A percentile compares a stretch with the other conserved stretches of the same genome.
Evolutionary conservation across 2,113 vertebrate species (phyloP).

Genomic region (Murina feae): DNA sequence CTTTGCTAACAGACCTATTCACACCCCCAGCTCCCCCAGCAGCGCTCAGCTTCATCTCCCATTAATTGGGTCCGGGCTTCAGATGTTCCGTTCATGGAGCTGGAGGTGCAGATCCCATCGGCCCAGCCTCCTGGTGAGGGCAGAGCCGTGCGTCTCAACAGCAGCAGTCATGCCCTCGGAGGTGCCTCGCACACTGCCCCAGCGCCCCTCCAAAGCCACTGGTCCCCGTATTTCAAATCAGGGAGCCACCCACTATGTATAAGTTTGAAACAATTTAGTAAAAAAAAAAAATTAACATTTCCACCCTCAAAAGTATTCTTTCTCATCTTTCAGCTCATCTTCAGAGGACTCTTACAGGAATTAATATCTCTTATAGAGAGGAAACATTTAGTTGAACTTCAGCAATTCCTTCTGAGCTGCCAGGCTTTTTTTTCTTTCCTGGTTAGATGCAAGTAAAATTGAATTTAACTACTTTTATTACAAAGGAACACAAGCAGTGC

Average conservation of each 20-base stretch:
- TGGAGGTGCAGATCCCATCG: not conserved
- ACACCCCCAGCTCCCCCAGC: not conserved
- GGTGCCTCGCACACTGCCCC: rapidly evolving
- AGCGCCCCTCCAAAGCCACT: not conserved
- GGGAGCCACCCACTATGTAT: not conserved
- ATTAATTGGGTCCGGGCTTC: not conserved
- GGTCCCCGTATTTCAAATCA: not conserved
- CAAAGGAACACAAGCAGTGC: not conserved
- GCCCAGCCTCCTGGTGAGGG: not conserved
- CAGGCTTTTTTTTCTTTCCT: not conserved
- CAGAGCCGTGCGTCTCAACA: not conserved
- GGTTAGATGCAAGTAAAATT: slow-evolving; percentile 41
- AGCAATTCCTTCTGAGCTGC: slow-evolving; percentile 10
- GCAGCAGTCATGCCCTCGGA: not conserved
- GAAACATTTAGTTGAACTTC: slow-evolving; percentile 16
- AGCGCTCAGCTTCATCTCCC: not conserved
- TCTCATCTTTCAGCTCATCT: not conserved
- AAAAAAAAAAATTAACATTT: not conserved
- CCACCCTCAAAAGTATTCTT: not conserved
- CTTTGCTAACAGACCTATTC: not conserved
- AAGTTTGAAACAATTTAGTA: not conserved
- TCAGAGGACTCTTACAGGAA: slow-evolving; percentile 9
- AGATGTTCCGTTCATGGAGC: not conserved
- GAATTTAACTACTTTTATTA: slow-evolving; percentile 41
- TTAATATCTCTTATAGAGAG: not conserved